These are phyloP conservation scores for Scleropages formosus DNA, from an alignment of 2,797 vertebrate species.

Conservation along the genomic window DNA sequence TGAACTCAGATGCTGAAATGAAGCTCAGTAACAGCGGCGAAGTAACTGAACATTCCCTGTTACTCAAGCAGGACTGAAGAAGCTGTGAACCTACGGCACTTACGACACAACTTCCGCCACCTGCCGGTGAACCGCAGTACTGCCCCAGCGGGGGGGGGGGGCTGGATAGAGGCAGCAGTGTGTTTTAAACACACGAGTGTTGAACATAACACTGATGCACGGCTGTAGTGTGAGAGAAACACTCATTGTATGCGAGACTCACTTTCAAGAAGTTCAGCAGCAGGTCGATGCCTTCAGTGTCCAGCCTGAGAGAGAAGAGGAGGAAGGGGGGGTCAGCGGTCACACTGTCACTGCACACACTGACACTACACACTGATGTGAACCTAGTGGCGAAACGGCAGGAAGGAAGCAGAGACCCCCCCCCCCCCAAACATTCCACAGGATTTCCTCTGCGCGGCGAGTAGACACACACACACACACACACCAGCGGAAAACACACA, in stretches of 20 bases:
- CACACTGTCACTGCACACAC: slow-evolving; percentile 36
- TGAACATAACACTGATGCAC: no score
- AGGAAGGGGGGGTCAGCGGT: slow-evolving; percentile 6
- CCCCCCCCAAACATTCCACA: slow-evolving; percentile 45
- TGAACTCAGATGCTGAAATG: no score
- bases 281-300: slow-evolving; percentile 93
- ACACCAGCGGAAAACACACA: slow-evolving; percentile 3
- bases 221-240: not conserved
- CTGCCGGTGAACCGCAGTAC: slow-evolving; percentile 47
- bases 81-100: no score
- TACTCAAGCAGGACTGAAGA: not conserved
- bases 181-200: no score
- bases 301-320: slow-evolving; percentile 71
- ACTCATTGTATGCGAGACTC: slow-evolving; percentile 56
- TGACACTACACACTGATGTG: slow-evolving; percentile 45
- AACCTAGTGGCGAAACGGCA: slow-evolving; percentile 51
- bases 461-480: not conserved
- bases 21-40: no score
- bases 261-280: slow-evolving; percentile 93
- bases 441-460: slow-evolving; percentile 62
- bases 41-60: no score
- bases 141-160: not conserved
- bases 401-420: slow-evolving; percentile 56
- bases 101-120: slow-evolving; percentile 34
- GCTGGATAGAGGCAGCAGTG: no score